Evolutionary conservation across 2,797 vertebrate species (phyloP).

Genomic region (Brotula barbata): DNA sequence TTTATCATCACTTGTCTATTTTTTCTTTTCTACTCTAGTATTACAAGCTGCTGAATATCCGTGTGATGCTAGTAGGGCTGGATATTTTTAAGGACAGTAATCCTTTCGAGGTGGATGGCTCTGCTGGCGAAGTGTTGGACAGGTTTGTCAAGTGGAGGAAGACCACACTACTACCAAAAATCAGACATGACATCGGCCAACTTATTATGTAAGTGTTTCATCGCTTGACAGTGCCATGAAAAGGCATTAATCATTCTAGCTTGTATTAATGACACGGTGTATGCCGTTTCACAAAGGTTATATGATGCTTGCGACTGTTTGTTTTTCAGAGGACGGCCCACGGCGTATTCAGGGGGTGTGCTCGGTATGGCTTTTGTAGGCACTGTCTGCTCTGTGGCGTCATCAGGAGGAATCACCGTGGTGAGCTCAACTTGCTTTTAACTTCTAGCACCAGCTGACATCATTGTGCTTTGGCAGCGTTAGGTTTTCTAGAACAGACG

Average conservation of each 20-base stretch:
- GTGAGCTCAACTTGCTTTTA: constrained; percentile 74
- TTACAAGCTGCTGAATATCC: constrained; percentile 83
- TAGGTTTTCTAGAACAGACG: constrained; percentile 52
- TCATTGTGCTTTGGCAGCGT: not conserved
- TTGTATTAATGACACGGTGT: too few species aligned
- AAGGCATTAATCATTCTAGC: not conserved
- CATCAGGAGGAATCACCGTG: constrained; percentile 82
- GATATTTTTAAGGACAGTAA: constrained; percentile 80
- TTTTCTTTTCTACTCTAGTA: constrained; percentile 60
- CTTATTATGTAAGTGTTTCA: constrained; percentile 83
- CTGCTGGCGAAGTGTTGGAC: constrained; percentile 77
- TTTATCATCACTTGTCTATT: not conserved
- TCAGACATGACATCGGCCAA: constrained; percentile 81
- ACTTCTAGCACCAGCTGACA: constrained; percentile 28
- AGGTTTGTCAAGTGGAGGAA: constrained; percentile 84
- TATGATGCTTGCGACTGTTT: too few species aligned
- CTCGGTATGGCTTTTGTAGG: constrained; percentile 89
- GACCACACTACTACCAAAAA: constrained; percentile 53
- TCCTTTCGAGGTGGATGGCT: constrained; percentile 75
- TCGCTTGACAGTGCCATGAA: not conserved
- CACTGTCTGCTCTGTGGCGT: constrained; percentile 78
- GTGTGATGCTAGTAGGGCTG: constrained; percentile 83
- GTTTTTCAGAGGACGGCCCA: constrained; percentile 71
- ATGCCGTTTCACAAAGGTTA: too few species aligned
- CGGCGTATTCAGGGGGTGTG: constrained; percentile 34